A percentile compares a stretch with the other conserved stretches of the same genome.
These are phyloP conservation scores for Teinopalpus imperialis DNA, from an alignment of 2,888 invertebrate genomes.

Conservation along the genomic window DNA sequence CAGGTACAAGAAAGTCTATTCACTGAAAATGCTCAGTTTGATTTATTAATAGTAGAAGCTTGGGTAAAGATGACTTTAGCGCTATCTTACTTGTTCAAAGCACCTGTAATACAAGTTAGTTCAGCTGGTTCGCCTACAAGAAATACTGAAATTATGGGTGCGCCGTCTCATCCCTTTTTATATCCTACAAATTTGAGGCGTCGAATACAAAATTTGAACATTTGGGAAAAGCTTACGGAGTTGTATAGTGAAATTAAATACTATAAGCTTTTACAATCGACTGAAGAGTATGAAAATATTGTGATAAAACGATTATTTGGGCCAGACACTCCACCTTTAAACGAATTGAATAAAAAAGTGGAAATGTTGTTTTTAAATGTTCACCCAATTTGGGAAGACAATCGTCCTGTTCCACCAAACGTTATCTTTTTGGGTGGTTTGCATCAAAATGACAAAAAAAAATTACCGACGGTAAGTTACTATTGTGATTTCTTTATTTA, in stretches of 20 bases:
- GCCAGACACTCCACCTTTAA: conserved; percentile 31
- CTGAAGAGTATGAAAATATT: conserved; percentile 26
- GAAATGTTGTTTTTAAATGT: conserved; percentile 58
- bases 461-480: conserved; percentile 50
- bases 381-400: conserved; percentile 51
- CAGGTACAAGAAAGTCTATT: conserved; percentile 27
- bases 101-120: conserved; percentile 39
- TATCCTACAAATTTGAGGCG: conserved; percentile 33
- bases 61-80: conserved; percentile 29
- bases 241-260: conserved; percentile 28
- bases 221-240: conserved; percentile 41
- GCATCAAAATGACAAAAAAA: conserved; percentile 46
- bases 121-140: conserved; percentile 29
- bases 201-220: conserved; percentile 33
- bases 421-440: conserved; percentile 58
- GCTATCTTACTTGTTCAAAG: conserved; percentile 36
- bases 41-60: conserved; percentile 35
- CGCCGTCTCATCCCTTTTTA: conserved; percentile 36
- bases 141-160: conserved; percentile 32
- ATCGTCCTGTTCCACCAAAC: conserved; percentile 57
- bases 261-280: conserved; percentile 7
- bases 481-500: neutral
- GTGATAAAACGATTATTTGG: conserved; percentile 37
- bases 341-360: conserved; percentile 38
- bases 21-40: conserved; percentile 28